Base-by-base conservation (phyloP, 2,888 invertebrate genomes). In the Drosophila suboccidentalis region DNA sequence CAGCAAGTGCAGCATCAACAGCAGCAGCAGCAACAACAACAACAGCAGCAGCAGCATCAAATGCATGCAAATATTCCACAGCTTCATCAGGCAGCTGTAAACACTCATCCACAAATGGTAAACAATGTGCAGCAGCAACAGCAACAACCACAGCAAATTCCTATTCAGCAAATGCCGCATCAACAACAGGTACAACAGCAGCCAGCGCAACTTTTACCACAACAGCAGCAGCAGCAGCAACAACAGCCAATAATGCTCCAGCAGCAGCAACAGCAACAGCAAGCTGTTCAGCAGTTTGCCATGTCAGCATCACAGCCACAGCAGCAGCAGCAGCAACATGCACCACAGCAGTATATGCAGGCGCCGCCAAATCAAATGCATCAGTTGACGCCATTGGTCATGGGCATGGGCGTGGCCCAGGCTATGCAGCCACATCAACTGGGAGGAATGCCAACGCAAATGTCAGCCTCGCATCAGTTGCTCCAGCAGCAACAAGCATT, bases 301-400 rank as follows among this genome's bases (percentile, higher is more conserved):
- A 53, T 84, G 44, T 61, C 85, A 29, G 62, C 73, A 67, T 50
- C 82, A 61, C 91, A 83, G 46, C 63, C 69, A 15, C 65, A 70
- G 29, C 81, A 82, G 36, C 78, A 81, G 36, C 36, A 26, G 26
- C 26, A 38, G n/a, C 38, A 6, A 38, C 38, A 38, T 38, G 38
- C 38, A 26, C 78, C 69, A 43, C 75, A 77, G 17, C 74, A 80
- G 38, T 80, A 78, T 53, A 64, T 89, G 41, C 87, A 84, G 43
- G 43, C 87, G 1, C 84, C 89, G 54, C 59, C 81, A 13, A 88
- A 80, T 66, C 82, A 78, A 59, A 68, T 87, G 67, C 89, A 89
- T 47, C 68, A 86, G 57, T 63, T 83, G 19, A 62, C 89, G 2
- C 79, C 73, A 13, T 74, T 80, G 43, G 81, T 81, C 26, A 82